phyloP scores from a whole-genome alignment of 1,140 invertebrate genomes.

The Fopius arisanus region DNA sequence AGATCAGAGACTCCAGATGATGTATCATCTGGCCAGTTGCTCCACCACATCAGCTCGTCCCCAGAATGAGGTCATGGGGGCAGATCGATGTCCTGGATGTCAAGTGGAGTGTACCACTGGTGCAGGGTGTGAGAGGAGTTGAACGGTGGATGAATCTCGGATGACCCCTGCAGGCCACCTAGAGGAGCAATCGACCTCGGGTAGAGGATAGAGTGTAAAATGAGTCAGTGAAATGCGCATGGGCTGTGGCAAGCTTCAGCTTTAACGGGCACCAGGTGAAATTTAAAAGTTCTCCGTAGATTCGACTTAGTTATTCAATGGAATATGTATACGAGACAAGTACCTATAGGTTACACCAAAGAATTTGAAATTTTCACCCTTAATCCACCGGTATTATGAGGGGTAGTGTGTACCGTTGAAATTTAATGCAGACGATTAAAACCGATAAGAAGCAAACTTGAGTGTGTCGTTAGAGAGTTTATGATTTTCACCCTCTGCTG shows the following conservation, averaged over 20 bases:
- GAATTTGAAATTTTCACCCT: too few relatives aligned
- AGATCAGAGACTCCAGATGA: not conserved
- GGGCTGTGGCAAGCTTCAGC: not conserved
- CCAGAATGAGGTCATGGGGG: constrained; percentile 17
- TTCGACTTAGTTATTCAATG: too few relatives aligned
- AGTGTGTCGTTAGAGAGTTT: constrained; percentile 21
- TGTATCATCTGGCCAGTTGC: not conserved
- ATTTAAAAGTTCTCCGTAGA: not conserved
- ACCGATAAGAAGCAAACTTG: constrained; percentile 27
- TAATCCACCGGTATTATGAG: not conserved
- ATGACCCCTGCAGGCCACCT: constrained; percentile 18
- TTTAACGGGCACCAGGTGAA: constrained; percentile 21
- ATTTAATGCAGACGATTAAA: constrained; percentile 24
- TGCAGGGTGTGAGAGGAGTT: not conserved
- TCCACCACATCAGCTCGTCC: not conserved
- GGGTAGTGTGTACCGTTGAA: not conserved
- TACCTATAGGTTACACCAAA: too few relatives aligned
- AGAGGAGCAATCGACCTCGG: constrained; percentile 15
- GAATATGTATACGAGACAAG: too few relatives aligned
- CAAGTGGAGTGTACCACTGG: constrained; percentile 29
- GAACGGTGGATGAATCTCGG: constrained; percentile 20
- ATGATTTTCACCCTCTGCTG: constrained; percentile 14
- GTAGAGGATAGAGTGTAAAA: not conserved
- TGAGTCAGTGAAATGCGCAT: not conserved
- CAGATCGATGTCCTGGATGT: constrained; percentile 37